These are phyloP conservation scores for Caenorhabditis panamensis DNA, from an alignment of 2,888 invertebrate species.

Conservation along the genomic window DNA sequence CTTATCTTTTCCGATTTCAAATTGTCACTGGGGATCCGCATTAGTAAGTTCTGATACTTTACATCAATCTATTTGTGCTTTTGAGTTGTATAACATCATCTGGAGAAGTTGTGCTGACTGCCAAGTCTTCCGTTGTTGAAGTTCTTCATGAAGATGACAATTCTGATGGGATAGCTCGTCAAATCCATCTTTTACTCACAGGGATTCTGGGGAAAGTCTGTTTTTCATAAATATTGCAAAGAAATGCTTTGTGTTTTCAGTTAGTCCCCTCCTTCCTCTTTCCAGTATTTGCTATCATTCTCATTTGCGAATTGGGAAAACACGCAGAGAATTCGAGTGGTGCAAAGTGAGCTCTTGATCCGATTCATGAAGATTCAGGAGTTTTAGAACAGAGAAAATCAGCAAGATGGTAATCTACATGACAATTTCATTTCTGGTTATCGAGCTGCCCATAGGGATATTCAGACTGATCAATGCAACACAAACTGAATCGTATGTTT, in stretches of 20 bases:
- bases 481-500: not conserved
- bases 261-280: constrained; percentile 6
- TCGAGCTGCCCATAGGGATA: constrained; percentile 5
- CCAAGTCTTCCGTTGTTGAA: not conserved
- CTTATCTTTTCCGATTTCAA: not conserved
- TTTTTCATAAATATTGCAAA: too few relatives aligned
- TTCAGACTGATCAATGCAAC: constrained; percentile 3
- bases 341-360: not conserved
- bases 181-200: not conserved
- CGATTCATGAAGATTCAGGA: not conserved
- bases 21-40: not conserved
- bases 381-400: not conserved
- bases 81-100: not conserved
- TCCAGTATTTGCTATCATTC: not conserved
- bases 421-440: constrained; percentile 5
- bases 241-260: too few relatives aligned
- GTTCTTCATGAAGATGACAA: not conserved
- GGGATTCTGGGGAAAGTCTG: not conserved
- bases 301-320: not conserved
- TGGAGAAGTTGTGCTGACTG: not conserved
- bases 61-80: not conserved
- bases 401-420: constrained; percentile 17
- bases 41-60: not conserved
- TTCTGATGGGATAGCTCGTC: not conserved
- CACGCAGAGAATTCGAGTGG: not conserved